Evolutionary conservation across 2,888 invertebrate genomes (phyloP), one percentile per base, ranked within the genome.

Genomic region (Notodonta ziczac): DNA sequence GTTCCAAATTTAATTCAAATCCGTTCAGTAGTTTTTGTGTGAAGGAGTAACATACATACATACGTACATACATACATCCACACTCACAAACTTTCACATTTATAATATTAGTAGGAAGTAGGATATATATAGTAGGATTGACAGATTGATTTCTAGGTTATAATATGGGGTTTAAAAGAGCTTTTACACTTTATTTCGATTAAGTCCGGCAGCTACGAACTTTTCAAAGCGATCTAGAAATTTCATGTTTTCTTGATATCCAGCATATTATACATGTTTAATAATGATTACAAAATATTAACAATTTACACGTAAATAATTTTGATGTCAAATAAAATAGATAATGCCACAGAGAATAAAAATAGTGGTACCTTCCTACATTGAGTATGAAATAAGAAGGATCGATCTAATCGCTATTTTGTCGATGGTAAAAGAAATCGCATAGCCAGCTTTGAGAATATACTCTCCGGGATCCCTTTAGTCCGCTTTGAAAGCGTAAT

Each of bases 401-500:
- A n/a, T 46, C 46, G n/a, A 12, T 12, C 5, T n/a, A 46, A 46
- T 13, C 46, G 5, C 46, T 46, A n/a, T 46, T n/a, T n/a, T 46
- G 46, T 46, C 42, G 42, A 42, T 42, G 12, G 4, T 42, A 42
- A 35, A 35, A 35, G 7, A 4, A 6, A 35, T 35, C 7, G 35
- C 35, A 35, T 35, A 35, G 46, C 13, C 44, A 44, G 44, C 46
- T 46, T 46, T 5, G 13, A 13, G 3, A 46, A 46, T 46, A n/a
- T 46, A 4, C 46, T 46, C 13, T 24, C n/a, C 9, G 24, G 8
- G 24, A 10, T 44, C 42, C 42, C 12, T n/a, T 54, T 39, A 44
- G 57, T 52, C 35, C 59, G 59, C 39, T 61, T n/a, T 69, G 59
- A 65, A 72, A 65, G 58, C 58, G 62, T 65, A 73, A 73, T 74